Percentiles rank a stretch among this genome's conserved stretches.
Evolutionary conservation across 92 coral and sea anemone genomes (phyloP).

Genomic region (Palythoa grandis): DNA sequence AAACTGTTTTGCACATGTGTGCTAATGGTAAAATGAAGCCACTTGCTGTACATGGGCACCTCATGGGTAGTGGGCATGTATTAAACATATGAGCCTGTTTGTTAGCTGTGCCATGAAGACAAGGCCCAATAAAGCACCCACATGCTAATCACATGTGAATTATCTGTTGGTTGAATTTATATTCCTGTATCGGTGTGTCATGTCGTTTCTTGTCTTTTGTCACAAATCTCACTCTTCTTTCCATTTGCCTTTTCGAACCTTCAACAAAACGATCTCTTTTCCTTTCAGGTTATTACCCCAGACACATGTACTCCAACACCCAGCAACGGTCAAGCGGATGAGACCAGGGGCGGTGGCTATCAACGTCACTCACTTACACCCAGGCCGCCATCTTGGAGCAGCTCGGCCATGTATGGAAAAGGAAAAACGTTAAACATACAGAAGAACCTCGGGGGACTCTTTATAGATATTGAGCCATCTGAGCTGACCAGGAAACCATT

Average conservation of each 20-base stretch:
- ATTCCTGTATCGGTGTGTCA: too few species aligned
- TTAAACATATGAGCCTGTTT: too few species aligned
- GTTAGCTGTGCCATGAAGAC: too few species aligned
- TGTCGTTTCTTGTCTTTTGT: too few species aligned
- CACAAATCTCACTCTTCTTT: too few species aligned
- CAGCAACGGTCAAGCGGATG: neutral
- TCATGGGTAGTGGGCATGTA: too few species aligned
- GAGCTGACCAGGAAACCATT: constrained; percentile 57
- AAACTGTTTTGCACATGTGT: too few species aligned
- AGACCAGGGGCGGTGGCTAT: constrained; percentile 21
- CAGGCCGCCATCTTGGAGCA: constrained; percentile 54
- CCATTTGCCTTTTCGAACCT: neutral
- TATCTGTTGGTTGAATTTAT: too few species aligned
- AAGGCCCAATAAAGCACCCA: too few species aligned
- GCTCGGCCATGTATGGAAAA: constrained; percentile 54
- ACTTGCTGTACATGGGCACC: too few species aligned
- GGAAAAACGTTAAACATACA: constrained; percentile 61
- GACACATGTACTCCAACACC: neutral
- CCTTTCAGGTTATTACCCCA: neutral
- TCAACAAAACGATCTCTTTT: neutral
- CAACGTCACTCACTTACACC: constrained; percentile 57
- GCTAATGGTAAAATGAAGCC: too few species aligned
- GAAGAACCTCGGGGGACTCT: constrained; percentile 63
- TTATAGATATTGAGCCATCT: constrained; percentile 51
- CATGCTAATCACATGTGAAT: too few species aligned